Evolutionary conservation across 2,888 invertebrate genomes (phyloP), one percentile per base, ranked within the genome.

Genomic region (Mesochorus sp.): DNA sequence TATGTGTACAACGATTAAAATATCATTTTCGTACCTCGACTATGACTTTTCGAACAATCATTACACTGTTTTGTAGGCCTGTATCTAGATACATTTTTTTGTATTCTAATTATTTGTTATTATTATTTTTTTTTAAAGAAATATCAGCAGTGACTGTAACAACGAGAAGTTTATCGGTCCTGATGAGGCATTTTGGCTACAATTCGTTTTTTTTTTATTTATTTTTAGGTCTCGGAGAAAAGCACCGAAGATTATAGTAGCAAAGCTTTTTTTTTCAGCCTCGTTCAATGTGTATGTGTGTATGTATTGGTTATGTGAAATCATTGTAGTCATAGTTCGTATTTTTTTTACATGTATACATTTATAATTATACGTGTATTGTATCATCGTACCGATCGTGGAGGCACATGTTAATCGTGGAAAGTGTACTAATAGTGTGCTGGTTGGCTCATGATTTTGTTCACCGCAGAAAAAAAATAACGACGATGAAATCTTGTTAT

Each of bases 361-460:
- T n/a, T n/a, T 49, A 49, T 24, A 51, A n/a, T n/a, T 3, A 28
- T 12, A 5, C 14, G 44, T 19, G 44, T 8, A 8, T 49, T 49
- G 62, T 39, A 55, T 24, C 49, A 51, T 12, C 37, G 21, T 53
- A 55, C 53, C 31, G 14, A 67, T 67, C n/a, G 10, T 26, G n/a
- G 53, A 67, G 76, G 55, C 67, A 77, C 76, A 37, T 62, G 24
- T 55, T 47, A 55, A 62, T 70, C 68, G 39, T 39, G 51, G 26
- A 67, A 31, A 12, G 61, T 61, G 66, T 61, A 51, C 12, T 3
- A 19, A 61, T 6, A 12, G 51, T 6, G 21, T n/a, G 3, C 24
- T 24, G 24, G 17, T 21, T 39, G 28, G 5, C 28, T 61, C 53
- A 21, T 68, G 17, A 8, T 74, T 42, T 37, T 47, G 24, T 49